Conservation (phyloP, 2,797 vertebrate species). For the Sebastes ruberrimus region DNA sequence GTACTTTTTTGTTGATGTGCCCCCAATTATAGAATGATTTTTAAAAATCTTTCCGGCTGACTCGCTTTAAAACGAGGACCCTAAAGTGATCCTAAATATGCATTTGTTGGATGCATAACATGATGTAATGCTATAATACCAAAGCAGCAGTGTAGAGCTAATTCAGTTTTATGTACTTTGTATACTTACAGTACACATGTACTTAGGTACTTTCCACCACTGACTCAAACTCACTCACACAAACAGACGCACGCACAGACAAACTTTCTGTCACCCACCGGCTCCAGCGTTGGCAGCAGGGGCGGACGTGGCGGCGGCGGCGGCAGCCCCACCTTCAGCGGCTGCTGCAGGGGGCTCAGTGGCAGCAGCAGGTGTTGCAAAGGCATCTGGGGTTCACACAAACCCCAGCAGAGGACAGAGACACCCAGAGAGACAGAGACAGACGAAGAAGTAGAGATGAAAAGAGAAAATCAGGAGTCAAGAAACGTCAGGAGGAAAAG, state of each 20-base stretch:
- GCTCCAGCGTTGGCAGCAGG: slow-evolving; percentile 88
- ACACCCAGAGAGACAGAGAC: slow-evolving; percentile 13
- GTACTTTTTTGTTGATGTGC: too few relatives aligned
- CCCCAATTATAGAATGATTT: too few relatives aligned
- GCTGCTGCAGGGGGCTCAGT: slow-evolving; percentile 87
- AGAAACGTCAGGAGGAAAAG: slow-evolving; percentile 15
- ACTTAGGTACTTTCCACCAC: not conserved
- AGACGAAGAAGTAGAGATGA: slow-evolving; percentile 25
- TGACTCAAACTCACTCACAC: slow-evolving; percentile 9
- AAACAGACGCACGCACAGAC: slow-evolving; percentile 11
- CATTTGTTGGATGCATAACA: not conserved
- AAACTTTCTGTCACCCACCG: slow-evolving; percentile 88
- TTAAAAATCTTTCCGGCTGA: too few relatives aligned
- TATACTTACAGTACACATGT: not conserved
- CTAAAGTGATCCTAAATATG: not conserved
- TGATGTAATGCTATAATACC: too few relatives aligned
- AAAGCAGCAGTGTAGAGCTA: not conserved
- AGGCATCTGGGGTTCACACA: slow-evolving; percentile 87
- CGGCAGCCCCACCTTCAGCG: slow-evolving; percentile 87
- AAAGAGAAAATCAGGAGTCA: slow-evolving; percentile 39
- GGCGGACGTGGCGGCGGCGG: slow-evolving; percentile 82
- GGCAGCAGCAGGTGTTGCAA: slow-evolving; percentile 91
- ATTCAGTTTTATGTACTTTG: not conserved
- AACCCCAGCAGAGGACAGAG: slow-evolving; percentile 50
- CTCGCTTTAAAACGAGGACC: too few relatives aligned